phyloP scores from a whole-genome alignment of 2,888 invertebrate species.

The Acheta domesticus region DNA sequence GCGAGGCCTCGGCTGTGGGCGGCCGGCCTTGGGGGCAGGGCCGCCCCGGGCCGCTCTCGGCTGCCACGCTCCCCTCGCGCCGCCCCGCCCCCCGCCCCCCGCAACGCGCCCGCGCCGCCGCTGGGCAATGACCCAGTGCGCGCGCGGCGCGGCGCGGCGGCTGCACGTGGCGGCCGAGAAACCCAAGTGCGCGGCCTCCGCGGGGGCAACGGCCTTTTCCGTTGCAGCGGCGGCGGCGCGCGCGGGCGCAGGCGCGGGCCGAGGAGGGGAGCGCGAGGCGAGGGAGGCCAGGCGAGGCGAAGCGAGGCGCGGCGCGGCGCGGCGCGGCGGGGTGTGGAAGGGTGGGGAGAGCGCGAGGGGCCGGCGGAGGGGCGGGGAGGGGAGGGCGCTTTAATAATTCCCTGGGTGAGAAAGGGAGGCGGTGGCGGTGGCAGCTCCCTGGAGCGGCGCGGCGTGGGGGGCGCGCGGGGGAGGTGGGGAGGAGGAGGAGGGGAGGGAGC shows the following conservation, averaged over 20 bases:
- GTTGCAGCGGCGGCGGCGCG: neutral
- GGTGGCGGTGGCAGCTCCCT: neutral
- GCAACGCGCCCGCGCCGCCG: neutral
- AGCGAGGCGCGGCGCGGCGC: neutral
- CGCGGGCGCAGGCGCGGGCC: neutral
- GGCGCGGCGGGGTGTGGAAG: neutral
- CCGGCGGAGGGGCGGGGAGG: neutral
- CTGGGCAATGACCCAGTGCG: conserved; percentile 35
- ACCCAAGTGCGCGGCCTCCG: conserved; percentile 25
- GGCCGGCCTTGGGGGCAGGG: neutral
- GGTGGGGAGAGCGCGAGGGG: neutral
- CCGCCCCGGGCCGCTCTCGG: neutral
- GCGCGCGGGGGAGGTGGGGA: neutral
- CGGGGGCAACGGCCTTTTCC: conserved; percentile 29
- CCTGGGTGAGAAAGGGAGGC: neutral
- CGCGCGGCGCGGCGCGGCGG: conserved; percentile 25
- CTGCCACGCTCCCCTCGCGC: neutral
- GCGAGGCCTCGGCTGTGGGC: neutral
- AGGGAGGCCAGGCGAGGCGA: too few relatives aligned
- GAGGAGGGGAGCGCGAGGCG: neutral
- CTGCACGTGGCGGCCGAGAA: conserved; percentile 33
- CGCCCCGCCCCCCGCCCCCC: neutral
- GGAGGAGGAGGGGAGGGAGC: neutral
- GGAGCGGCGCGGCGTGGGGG: neutral
- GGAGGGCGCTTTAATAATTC: neutral